Percentiles rank a stretch among this genome's conserved stretches.
phyloP scores from a whole-genome alignment of 1,140 invertebrate genomes.

The Goniozus legneri region DNA sequence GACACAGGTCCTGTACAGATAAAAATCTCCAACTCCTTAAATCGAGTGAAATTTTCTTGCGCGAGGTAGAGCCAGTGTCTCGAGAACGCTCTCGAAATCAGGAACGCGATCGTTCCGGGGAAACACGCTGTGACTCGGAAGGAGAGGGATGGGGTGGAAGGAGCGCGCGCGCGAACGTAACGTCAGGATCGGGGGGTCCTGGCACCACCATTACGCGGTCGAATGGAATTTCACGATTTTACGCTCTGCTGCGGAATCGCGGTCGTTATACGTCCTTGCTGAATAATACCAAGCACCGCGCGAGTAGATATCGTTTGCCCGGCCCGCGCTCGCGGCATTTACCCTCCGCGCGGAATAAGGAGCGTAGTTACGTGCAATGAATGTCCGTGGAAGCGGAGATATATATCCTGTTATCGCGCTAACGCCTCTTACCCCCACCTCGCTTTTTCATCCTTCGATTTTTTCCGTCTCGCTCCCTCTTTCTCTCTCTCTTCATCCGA shows the following conservation, averaged over 20 bases:
- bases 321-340: too few relatives aligned
- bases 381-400: constrained; percentile 20
- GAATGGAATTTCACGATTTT: constrained; percentile 27
- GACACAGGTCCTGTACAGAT: too few relatives aligned
- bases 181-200: too few relatives aligned
- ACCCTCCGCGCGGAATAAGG: constrained; percentile 17
- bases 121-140: neutral
- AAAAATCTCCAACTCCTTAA: too few relatives aligned
- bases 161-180: neutral
- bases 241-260: constrained; percentile 17
- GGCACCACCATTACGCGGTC: constrained; percentile 6
- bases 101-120: too few relatives aligned
- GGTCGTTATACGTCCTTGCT: constrained; percentile 17
- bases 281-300: constrained; percentile 25
- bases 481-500: too few relatives aligned
- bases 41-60: too few relatives aligned
- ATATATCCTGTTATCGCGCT: constrained; percentile 22
- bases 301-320: constrained; percentile 12
- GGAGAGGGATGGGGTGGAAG: neutral
- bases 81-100: too few relatives aligned
- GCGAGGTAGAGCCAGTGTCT: too few relatives aligned
- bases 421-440: neutral
- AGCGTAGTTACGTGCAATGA: constrained; percentile 24
- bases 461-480: too few relatives aligned
- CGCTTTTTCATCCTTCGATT: neutral